phyloP scores from a whole-genome alignment of 2,113 vertebrate genomes.

The Notothenia coriiceps region DNA sequence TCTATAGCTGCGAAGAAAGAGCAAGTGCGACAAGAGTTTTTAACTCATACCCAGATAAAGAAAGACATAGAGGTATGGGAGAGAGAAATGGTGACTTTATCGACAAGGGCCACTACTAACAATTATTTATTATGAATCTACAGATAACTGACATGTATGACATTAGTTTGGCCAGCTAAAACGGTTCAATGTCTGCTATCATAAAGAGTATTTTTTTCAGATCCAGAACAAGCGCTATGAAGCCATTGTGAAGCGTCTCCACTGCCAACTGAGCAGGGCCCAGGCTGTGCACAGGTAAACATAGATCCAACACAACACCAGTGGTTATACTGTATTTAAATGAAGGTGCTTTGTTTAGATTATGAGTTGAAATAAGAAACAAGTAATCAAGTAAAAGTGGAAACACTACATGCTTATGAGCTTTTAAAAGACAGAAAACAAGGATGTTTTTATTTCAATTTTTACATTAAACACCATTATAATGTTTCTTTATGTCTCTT shows the following conservation, averaged over 20 bases:
- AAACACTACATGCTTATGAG: no score
- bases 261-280: conserved; percentile 78
- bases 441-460: no score
- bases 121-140: not conserved
- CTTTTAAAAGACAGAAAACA: no score
- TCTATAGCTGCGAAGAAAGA: conserved; percentile 42
- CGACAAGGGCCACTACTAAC: not conserved
- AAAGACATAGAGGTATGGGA: conserved; percentile 75
- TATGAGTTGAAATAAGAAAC: no score
- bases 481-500: no score
- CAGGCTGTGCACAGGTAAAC: conserved; percentile 69
- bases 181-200: not conserved
- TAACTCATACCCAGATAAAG: conserved; percentile 65
- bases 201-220: conserved; percentile 50
- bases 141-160: not conserved
- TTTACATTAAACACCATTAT: no score
- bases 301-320: not conserved
- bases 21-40: conserved; percentile 56
- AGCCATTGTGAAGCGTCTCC: conserved; percentile 78
- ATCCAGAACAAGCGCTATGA: conserved; percentile 80
- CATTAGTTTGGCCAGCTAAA: no score
- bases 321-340: not conserved
- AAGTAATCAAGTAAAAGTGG: no score
- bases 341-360: no score
- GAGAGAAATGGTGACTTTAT: not conserved